Evolutionary conservation across 2,113 vertebrate species (phyloP).

Genomic region (Hydrolagus affinis): DNA sequence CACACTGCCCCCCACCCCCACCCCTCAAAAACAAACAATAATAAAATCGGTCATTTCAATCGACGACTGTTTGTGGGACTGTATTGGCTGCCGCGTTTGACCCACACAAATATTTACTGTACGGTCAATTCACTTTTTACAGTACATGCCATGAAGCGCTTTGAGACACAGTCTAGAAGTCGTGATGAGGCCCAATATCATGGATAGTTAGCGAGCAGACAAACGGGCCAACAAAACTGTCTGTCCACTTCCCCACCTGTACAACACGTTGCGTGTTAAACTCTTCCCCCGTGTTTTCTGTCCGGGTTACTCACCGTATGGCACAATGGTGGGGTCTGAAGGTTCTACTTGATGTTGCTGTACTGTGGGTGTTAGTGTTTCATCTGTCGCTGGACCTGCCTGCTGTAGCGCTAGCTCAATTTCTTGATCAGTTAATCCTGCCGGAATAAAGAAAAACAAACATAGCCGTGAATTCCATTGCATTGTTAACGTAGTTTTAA

Average conservation of each 20-base stretch:
- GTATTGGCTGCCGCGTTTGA: too few relatives aligned
- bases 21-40: too few relatives aligned
- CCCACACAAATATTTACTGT: too few relatives aligned
- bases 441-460: conserved; percentile 32
- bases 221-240: too few relatives aligned
- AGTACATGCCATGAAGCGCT: too few relatives aligned
- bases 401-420: conserved; percentile 88
- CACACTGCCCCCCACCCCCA: too few relatives aligned
- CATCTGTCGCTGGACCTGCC: conserved; percentile 67
- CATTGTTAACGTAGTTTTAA: not conserved
- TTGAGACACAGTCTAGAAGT: too few relatives aligned
- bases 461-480: not conserved
- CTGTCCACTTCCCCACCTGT: conserved; percentile 31
- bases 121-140: too few relatives aligned
- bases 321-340: conserved; percentile 52
- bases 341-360: conserved; percentile 54
- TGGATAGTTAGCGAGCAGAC: too few relatives aligned
- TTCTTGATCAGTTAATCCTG: conserved; percentile 89
- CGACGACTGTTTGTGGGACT: too few relatives aligned
- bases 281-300: conserved; percentile 39
- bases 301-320: conserved; percentile 66
- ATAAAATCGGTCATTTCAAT: too few relatives aligned
- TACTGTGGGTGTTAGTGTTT: conserved; percentile 51
- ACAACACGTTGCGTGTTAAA: conserved; percentile 41
- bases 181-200: too few relatives aligned